Base-by-base conservation (phyloP, 2,113 vertebrate species). In the Nymphicus hollandicus region DNA sequence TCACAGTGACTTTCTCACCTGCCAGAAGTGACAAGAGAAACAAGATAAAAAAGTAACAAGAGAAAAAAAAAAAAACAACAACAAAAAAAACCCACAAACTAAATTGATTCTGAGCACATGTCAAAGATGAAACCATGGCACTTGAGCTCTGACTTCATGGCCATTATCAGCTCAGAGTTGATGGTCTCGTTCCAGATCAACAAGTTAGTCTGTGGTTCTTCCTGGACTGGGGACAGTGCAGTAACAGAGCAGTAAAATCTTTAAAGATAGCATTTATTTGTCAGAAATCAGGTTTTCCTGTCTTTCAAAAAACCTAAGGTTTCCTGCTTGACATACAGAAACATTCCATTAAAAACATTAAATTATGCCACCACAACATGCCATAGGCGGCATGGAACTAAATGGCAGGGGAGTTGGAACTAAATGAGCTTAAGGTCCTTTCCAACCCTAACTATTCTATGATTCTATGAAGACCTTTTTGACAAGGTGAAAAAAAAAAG, bases 21-120 rank as follows among this genome's bases (percentile, higher is more conserved):
- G 17, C 0, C 1, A 60, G 17, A 76, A 11, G 23, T 25, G 28
- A n/a, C 8, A n/a, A n/a, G n/a, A n/a, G n/a, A n/a, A n/a, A n/a
- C n/a, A n/a, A n/a, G n/a, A n/a, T n/a, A n/a, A n/a, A n/a, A n/a
- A n/a, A n/a, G n/a, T n/a, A 61, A 68, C 18, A 33, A 78, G 17
- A 35, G 22, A 25, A 80, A 3, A 20, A 15, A 44, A 81, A 81
- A 41, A 6, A 1, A 13, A 46, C 84, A 85, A 56, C 5, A 1
- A 5, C 24, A 41, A 58, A 5, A 31, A 39, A 50, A 2, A n/a
- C n/a, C n/a, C n/a, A n/a, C 49, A n/a, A 49, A 25, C 24, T 35
- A 1, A 3, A 9, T 10, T 19, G 33, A 35, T 70, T 39, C 39
- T 2, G 7, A 69, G 29, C 55, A 73, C 17, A 9, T 8, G 22